These are phyloP conservation scores for Falco naumanni DNA, from an alignment of 2,797 vertebrate genomes.

Conservation along the genomic window DNA sequence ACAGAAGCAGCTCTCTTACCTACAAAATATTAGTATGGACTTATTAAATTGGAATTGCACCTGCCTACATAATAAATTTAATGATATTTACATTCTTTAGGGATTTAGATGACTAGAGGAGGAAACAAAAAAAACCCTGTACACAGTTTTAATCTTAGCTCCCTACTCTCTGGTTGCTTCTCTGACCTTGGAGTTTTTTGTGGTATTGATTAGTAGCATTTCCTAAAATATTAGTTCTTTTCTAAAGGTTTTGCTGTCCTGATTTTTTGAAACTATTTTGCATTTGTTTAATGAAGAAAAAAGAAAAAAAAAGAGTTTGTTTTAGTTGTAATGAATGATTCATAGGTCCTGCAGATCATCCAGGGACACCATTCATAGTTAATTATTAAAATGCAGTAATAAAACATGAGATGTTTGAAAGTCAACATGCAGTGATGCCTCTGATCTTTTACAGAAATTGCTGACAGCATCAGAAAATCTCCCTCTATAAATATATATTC, in stretches of 20 bases:
- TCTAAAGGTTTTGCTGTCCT: not conserved
- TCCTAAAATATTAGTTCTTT: not conserved
- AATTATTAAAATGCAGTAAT: slow-evolving; percentile 39
- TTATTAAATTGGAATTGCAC: not conserved
- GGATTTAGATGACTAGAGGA: not conserved
- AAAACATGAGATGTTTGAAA: slow-evolving; percentile 44
- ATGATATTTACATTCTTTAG: not conserved
- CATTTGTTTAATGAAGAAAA: not conserved
- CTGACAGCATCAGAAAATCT: slow-evolving; percentile 20
- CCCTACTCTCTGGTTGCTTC: not conserved
- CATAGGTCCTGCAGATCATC: slow-evolving; percentile 13
- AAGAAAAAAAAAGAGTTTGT: not conserved
- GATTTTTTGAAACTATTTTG: not conserved
- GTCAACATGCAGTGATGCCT: not conserved
- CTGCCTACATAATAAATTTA: not conserved
- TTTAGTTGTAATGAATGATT: slow-evolving; percentile 48
- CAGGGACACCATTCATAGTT: slow-evolving; percentile 31
- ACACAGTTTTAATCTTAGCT: not conserved
- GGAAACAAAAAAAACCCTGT: not conserved
- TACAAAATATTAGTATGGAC: not conserved
- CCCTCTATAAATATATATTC: not conserved
- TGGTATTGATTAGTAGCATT: not conserved
- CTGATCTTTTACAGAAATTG: not conserved
- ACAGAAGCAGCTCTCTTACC: not conserved
- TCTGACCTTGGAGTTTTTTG: not conserved